Percentiles rank a stretch among this genome's conserved stretches.
Conservation (phyloP, 2,113 vertebrate species). For the Caloenas nicobarica region DNA sequence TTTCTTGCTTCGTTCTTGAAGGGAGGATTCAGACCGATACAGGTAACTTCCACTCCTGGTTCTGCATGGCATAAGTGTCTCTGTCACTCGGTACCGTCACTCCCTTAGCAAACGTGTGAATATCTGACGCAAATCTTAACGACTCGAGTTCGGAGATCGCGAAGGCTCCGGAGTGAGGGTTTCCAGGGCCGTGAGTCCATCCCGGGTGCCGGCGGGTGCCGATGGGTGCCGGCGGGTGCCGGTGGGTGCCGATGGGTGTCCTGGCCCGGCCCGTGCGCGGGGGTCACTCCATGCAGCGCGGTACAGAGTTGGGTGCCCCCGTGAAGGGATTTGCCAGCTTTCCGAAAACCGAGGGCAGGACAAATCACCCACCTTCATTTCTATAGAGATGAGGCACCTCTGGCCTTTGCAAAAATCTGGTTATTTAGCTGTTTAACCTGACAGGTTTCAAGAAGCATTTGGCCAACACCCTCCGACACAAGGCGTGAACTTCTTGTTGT, state of each 20-base stretch:
- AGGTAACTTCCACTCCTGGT: conserved; percentile 80
- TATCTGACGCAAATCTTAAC: background rate
- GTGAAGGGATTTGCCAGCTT: conserved; percentile 17
- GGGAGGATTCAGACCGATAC: conserved; percentile 99
- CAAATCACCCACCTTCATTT: fast-evolving
- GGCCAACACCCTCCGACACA: too few species aligned
- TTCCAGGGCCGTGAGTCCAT: background rate
- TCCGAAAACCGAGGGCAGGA: background rate
- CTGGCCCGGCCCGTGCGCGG: background rate
- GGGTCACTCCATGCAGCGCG: background rate
- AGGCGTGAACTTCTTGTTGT: too few species aligned
- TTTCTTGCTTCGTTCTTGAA: conserved; percentile 91
- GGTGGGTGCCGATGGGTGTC: background rate
- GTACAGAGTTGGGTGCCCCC: background rate
- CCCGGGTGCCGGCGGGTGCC: background rate
- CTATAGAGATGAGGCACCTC: fast-evolving
- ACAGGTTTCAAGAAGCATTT: too few species aligned
- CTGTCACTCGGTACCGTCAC: background rate
- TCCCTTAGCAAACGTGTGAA: background rate
- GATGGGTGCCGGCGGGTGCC: background rate
- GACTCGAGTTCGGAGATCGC: background rate
- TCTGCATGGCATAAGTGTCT: conserved; percentile 78
- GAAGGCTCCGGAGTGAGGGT: background rate
- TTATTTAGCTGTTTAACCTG: background rate
- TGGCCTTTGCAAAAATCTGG: background rate